These are phyloP conservation scores for Jordanella pulchra DNA, from an alignment of 2,797 vertebrate species.

Conservation along the genomic window DNA sequence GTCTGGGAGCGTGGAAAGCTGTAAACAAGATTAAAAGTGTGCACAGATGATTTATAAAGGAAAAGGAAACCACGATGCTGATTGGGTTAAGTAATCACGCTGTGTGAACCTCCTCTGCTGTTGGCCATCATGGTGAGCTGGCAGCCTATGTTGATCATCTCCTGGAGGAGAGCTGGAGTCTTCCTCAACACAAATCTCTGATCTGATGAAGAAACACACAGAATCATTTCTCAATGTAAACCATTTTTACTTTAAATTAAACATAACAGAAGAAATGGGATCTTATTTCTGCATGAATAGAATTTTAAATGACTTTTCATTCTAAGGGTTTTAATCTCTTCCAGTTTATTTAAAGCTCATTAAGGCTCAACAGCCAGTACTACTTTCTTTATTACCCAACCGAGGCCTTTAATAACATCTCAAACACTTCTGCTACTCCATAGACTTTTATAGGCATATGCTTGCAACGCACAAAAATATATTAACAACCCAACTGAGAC, in stretches of 20 bases:
- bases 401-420: background rate
- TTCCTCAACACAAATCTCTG: conserved; percentile 96
- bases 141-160: conserved; percentile 99
- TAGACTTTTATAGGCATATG: background rate
- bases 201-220: conserved; percentile 78
- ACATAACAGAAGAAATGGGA: background rate
- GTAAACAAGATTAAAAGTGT: background rate
- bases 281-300: background rate
- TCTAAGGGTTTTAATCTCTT: background rate
- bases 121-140: conserved; percentile 98
- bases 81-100: background rate
- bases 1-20: conserved; percentile 92
- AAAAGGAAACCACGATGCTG: background rate
- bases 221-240: background rate
- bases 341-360: background rate
- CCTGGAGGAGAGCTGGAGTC: conserved; percentile 94
- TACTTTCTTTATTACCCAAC: background rate
- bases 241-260: background rate
- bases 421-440: background rate
- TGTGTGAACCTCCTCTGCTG: conserved; percentile 90
- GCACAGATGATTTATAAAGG: background rate
- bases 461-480: no score
- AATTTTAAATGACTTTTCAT: background rate
- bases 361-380: background rate
- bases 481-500: background rate